Base-by-base conservation (phyloP, 2,888 invertebrate species). In the Microplitis manilae region DNA sequence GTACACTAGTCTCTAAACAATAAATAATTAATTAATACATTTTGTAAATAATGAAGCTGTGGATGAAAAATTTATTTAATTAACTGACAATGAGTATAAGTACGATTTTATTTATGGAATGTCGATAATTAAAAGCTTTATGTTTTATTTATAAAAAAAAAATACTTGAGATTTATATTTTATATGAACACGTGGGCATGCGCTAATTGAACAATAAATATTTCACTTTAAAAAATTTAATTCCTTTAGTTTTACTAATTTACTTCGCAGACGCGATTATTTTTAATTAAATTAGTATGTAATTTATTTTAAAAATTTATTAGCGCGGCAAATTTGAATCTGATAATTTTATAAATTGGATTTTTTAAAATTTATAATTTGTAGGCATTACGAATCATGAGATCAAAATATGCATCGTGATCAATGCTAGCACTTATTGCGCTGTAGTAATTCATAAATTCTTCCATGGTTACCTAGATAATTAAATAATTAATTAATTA, bases 381-480 rank as follows among this genome's bases (percentile, higher is more conserved):
- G 92, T 96, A 98, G 1, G 96, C 95, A 85, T 96, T 96, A 77
- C 97, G 93, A 94, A 98, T 96, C 95, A 98, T 96, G 79, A 98
- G 92, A 90, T 98, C 97, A 89, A 98, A 98, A 89, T 96, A 98
- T 74, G 95, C 95, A 89, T 98, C 98, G 81, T 95, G 95, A 89
- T 98, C 98, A 83, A 98, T 96, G 0, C 97, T 97, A 62, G 98
- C 97, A 89, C 98, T 98, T 82, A 98, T 95, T 15, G 96, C 96
- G 77, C 95, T 93, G 91, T 98, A 98, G 90, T 98, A 98, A 90
- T 97, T 97, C 87, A 95, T 90, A 86, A 98, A 98, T 90, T 98
- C 98, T 83, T 98, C 97, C 83, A 94, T 92, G 0, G 97, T 97
- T 13, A 98, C 96, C 97, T 98, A 91, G 7, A 92, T 92, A 77